Conservation (phyloP, 1,140 invertebrate genomes). For the Caenorhabditis inopinata region DNA sequence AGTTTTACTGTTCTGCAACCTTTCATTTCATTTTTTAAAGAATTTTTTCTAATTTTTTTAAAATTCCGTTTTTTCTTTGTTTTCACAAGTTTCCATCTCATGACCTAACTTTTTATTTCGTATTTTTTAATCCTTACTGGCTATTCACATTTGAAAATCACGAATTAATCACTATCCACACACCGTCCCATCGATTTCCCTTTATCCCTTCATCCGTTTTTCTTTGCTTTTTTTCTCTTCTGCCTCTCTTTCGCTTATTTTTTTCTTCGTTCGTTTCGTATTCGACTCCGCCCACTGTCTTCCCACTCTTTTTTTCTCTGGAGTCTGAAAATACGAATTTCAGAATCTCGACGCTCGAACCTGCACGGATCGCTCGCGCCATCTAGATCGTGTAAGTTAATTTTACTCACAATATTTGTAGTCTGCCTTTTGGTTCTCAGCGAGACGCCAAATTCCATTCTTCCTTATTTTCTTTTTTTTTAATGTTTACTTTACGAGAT, state of each 20-base stretch:
- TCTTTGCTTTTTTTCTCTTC: not conserved
- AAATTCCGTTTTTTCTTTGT: too few species aligned
- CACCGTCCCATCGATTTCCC: not conserved
- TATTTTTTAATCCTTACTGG: too few species aligned
- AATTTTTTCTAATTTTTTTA: too few species aligned
- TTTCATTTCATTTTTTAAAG: too few species aligned
- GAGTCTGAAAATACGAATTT: not conserved
- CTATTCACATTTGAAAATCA: too few species aligned
- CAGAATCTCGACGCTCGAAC: slow-evolving; percentile 22
- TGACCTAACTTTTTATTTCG: too few species aligned
- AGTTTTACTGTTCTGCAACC: too few species aligned
- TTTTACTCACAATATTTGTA: not conserved
- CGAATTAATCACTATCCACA: too few species aligned
- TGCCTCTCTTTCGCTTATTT: not conserved
- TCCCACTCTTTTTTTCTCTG: not conserved
- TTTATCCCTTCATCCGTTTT: not conserved
- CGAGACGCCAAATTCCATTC: not conserved
- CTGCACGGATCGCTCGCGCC: slow-evolving; percentile 26
- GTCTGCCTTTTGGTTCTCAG: too few species aligned
- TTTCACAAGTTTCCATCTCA: too few species aligned
- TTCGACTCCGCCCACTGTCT: not conserved
- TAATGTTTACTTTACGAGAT: too few species aligned
- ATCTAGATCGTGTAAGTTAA: slow-evolving; percentile 16
- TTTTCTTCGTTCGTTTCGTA: not conserved
- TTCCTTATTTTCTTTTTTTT: not conserved